phyloP scores from a whole-genome alignment of 1,140 invertebrate genomes.

The Dreissena polymorpha region DNA sequence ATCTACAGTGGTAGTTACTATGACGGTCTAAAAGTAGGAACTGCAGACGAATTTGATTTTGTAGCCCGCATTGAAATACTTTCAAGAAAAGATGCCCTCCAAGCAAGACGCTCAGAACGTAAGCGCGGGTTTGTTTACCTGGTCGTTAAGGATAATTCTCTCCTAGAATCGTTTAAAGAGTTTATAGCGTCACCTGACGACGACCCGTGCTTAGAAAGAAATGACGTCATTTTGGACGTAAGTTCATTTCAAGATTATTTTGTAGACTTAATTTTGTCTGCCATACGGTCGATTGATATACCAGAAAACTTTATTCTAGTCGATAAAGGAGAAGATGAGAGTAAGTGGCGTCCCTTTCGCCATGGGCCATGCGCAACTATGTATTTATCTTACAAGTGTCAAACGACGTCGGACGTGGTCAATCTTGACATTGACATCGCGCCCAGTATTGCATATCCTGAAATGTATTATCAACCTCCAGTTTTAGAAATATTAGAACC shows the following conservation, averaged over 20 bases:
- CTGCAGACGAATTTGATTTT: slow-evolving; percentile 36
- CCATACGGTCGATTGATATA: slow-evolving; percentile 15
- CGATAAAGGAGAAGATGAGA: not conserved
- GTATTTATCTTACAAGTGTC: slow-evolving; percentile 8
- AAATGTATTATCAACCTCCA: not conserved
- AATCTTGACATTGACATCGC: slow-evolving; percentile 38
- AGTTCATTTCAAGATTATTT: slow-evolving; percentile 31
- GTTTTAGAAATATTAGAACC: slow-evolving; percentile 11
- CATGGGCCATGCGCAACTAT: slow-evolving; percentile 35
- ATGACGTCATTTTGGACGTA: slow-evolving; percentile 13
- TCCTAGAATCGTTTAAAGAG: slow-evolving; percentile 13
- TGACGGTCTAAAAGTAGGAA: slow-evolving; percentile 29
- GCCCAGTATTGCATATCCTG: slow-evolving; percentile 40
- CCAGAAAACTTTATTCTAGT: slow-evolving; percentile 31
- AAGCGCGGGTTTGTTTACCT: slow-evolving; percentile 37
- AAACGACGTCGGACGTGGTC: slow-evolving; percentile 23
- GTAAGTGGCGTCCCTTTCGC: slow-evolving; percentile 2
- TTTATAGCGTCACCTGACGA: slow-evolving; percentile 27
- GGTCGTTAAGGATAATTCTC: slow-evolving; percentile 17
- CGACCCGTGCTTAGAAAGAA: slow-evolving; percentile 8
- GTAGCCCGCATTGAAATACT: slow-evolving; percentile 33
- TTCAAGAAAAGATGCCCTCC: not conserved
- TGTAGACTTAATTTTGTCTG: slow-evolving; percentile 11
- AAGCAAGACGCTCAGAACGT: slow-evolving; percentile 13
- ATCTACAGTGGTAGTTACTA: slow-evolving; percentile 40